Percentiles rank a stretch among this genome's conserved stretches.
phyloP scores from a whole-genome alignment of 2,113 vertebrate species.

The Oplegnathus fasciatus region DNA sequence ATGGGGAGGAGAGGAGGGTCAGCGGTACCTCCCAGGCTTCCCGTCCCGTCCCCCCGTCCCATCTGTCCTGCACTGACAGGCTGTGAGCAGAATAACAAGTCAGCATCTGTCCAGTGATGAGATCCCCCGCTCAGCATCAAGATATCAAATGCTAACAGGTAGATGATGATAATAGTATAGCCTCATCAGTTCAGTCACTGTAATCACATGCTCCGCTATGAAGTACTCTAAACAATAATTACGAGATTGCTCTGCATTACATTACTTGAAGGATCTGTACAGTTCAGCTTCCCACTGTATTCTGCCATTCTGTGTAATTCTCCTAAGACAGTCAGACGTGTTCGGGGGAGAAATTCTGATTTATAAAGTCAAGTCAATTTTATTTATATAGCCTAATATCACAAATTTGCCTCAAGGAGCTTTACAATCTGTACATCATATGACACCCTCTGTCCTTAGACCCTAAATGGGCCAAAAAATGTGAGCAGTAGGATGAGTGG shows the following conservation, averaged over 20 bases:
- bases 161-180: constrained; percentile 49
- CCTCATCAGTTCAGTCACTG: constrained; percentile 29
- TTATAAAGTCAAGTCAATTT: no score
- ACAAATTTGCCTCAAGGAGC: no score
- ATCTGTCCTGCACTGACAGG: constrained; percentile 78
- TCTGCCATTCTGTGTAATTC: background rate
- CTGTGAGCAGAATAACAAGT: constrained; percentile 75
- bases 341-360: no score
- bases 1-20: constrained; percentile 69
- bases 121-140: constrained; percentile 58
- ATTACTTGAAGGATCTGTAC: background rate
- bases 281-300: background rate
- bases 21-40: constrained; percentile 74
- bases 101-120: constrained; percentile 74
- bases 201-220: constrained; percentile 30
- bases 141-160: constrained; percentile 73
- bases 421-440: no score
- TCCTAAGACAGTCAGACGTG: background rate
- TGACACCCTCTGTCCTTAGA: no score
- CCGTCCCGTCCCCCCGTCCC: constrained; percentile 57
- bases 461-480: no score
- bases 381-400: no score
- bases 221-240: constrained; percentile 31
- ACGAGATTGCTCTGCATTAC: background rate
- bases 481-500: no score